Percentiles rank a stretch among this genome's conserved stretches.
Conservation (phyloP, 2,113 vertebrate genomes). For the Tychaedon coryphoeus region DNA sequence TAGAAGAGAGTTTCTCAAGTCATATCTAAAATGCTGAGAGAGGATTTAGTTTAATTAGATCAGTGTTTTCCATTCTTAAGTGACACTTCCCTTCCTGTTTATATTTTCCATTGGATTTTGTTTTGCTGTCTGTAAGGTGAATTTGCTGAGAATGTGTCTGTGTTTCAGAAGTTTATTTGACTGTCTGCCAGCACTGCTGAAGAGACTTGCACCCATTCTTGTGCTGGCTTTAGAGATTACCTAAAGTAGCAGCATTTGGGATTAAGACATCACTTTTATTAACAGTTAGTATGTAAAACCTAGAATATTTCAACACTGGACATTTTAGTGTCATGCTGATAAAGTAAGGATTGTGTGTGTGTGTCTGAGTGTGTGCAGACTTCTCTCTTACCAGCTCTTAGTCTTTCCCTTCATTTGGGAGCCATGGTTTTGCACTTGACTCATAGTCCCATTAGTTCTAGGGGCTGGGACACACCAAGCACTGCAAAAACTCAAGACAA, state of each 20-base stretch:
- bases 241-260: background rate
- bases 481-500: background rate
- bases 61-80: background rate
- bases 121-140: background rate
- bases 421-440: background rate
- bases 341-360: background rate
- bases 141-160: background rate
- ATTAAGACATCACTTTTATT: background rate
- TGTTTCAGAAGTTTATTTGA: background rate
- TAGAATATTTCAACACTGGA: background rate
- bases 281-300: background rate
- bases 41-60: background rate
- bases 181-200: background rate
- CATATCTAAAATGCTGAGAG: background rate
- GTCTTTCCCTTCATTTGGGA: background rate
- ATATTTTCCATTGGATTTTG: background rate
- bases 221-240: background rate
- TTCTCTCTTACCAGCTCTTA: background rate
- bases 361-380: background rate
- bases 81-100: constrained; percentile 3
- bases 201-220: background rate
- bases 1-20: background rate
- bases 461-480: background rate
- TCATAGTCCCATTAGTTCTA: background rate
- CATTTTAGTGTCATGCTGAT: background rate